Conservation (phyloP, 2,113 vertebrate genomes). For the Brienomyrus longianalis region DNA sequence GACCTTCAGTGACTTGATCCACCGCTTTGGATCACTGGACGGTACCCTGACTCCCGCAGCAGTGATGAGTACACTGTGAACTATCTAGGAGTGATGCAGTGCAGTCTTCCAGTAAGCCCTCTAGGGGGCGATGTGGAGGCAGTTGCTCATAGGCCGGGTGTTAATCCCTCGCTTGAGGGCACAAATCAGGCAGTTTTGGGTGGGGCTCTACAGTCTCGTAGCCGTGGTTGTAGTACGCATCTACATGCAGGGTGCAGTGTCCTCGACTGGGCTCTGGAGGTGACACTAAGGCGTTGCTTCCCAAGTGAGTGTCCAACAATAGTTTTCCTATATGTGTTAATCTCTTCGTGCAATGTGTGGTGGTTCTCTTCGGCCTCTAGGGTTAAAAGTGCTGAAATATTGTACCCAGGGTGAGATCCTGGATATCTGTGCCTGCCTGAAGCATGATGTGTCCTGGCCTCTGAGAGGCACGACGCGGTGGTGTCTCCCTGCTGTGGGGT, state of each 20-base stretch:
- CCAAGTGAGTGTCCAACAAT: neutral
- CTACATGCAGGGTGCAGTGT: neutral
- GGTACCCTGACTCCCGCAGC: constrained; percentile 25
- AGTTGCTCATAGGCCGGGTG: neutral
- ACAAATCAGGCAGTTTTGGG: neutral
- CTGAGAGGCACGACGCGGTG: neutral
- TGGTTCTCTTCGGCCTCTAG: neutral
- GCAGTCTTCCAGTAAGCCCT: neutral
- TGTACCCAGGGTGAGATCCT: neutral
- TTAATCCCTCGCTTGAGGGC: neutral
- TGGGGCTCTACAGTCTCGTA: neutral
- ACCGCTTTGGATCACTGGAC: constrained; percentile 14
- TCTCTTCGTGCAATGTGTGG: neutral
- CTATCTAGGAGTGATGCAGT: neutral
- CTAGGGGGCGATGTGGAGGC: neutral
- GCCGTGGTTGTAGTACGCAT: neutral
- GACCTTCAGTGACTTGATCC: constrained; percentile 21
- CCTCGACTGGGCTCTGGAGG: neutral
- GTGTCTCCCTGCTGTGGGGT: neutral
- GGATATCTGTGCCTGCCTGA: neutral
- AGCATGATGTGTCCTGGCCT: neutral
- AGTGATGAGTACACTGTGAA: neutral
- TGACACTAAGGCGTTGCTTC: neutral
- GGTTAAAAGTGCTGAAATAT: neutral
- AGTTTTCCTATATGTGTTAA: neutral